Conservation (phyloP, 2,797 vertebrate genomes). For the Spinus olivaceus region DNA sequence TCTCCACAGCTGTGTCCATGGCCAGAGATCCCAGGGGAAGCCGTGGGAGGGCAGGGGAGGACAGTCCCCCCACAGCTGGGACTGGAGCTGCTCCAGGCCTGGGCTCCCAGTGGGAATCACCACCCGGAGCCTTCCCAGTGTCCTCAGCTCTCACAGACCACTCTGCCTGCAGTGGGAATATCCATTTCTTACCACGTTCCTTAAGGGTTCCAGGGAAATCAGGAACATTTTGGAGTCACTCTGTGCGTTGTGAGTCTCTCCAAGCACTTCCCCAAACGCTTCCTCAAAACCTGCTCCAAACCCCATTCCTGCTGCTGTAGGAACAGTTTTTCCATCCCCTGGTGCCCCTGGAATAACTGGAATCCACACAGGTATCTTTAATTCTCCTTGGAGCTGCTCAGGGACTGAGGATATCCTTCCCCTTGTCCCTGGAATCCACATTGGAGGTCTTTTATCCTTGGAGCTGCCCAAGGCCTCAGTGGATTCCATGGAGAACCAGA, state of each 20-base stretch:
- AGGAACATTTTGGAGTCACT: not conserved
- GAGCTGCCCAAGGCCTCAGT: not conserved
- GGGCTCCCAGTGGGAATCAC: not conserved
- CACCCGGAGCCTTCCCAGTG: not conserved
- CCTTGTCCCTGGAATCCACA: not conserved
- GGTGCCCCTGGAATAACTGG: not conserved
- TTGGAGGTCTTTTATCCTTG: not conserved
- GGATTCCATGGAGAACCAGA: not conserved
- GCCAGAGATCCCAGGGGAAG: not conserved
- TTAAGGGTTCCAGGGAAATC: not conserved
- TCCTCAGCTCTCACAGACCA: not conserved
- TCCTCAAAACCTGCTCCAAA: not conserved
- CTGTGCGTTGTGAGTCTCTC: not conserved
- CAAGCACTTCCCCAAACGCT: not conserved
- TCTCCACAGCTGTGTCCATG: not conserved
- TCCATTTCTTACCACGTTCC: fast-evolving
- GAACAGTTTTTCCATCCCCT: not conserved
- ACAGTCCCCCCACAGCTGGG: not conserved
- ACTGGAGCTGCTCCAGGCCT: not conserved
- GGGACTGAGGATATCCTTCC: not conserved
- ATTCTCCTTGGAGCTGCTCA: not conserved
- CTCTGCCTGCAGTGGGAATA: fast-evolving
- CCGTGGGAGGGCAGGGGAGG: not conserved
- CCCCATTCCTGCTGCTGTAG: not conserved
- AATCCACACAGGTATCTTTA: not conserved